Evolutionary conservation across 2,797 vertebrate genomes (phyloP).

Genomic region (Takifugu rubripes): DNA sequence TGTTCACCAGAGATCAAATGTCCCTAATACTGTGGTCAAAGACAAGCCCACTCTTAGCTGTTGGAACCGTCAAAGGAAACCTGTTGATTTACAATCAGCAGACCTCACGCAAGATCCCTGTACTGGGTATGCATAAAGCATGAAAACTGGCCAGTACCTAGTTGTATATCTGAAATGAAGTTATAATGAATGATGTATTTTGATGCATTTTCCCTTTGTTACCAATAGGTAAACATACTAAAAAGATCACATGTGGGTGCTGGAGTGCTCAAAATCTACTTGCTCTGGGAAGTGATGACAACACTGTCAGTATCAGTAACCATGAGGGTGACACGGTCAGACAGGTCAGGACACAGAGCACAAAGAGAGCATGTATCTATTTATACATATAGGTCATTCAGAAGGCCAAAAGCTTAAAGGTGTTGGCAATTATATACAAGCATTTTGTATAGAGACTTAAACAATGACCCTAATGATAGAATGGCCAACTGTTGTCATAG

Average conservation of each 20-base stretch:
- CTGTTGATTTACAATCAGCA: slow-evolving; percentile 95
- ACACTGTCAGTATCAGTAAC: slow-evolving; percentile 89
- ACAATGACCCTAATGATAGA: neutral
- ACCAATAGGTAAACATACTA: slow-evolving; percentile 90
- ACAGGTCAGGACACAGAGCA: slow-evolving; percentile 75
- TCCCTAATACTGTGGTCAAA: slow-evolving; percentile 94
- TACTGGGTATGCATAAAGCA: slow-evolving; percentile 81
- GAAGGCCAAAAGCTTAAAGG: too few relatives aligned
- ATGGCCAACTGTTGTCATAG: neutral
- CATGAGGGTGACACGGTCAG: slow-evolving; percentile 93
- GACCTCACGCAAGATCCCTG: slow-evolving; percentile 94
- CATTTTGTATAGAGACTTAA: too few relatives aligned
- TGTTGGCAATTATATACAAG: too few relatives aligned
- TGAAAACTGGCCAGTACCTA: neutral
- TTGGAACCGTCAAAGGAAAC: slow-evolving; percentile 93
- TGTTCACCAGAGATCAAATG: slow-evolving; percentile 85
- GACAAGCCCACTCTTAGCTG: slow-evolving; percentile 83
- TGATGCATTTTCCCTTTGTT: neutral
- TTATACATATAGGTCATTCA: too few relatives aligned
- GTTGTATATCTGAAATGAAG: too few relatives aligned
- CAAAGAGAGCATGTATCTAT: neutral
- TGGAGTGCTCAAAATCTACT: slow-evolving; percentile 93
- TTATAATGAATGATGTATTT: neutral
- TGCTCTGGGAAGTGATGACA: slow-evolving; percentile 93
- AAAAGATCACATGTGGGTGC: slow-evolving; percentile 91